These are phyloP conservation scores for Hydropsyche tenuis DNA, from an alignment of 1,140 invertebrate genomes.

Conservation along the genomic window DNA sequence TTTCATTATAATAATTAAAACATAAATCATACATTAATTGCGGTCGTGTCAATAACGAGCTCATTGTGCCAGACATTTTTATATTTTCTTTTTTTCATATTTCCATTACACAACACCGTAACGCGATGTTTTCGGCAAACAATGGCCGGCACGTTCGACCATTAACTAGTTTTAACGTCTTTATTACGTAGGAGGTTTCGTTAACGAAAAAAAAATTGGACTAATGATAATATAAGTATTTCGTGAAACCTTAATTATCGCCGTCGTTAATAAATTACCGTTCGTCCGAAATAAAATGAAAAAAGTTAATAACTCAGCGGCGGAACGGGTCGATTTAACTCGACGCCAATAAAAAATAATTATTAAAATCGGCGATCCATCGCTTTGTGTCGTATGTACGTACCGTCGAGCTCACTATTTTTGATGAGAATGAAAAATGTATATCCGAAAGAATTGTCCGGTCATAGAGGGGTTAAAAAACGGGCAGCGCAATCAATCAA, in stretches of 20 bases:
- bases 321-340: no score
- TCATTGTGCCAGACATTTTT: neutral
- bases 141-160: conserved; percentile 15
- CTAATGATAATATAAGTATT: conserved; percentile 35
- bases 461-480: conserved; percentile 28
- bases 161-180: conserved; percentile 14
- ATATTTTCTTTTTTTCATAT: neutral
- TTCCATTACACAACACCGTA: neutral
- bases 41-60: neutral
- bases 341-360: no score
- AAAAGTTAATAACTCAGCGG: no score
- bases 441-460: neutral
- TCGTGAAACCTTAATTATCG: conserved; percentile 32
- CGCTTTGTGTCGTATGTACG: no score
- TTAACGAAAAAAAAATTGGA: conserved; percentile 17
- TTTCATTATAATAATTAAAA: neutral
- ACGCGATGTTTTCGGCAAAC: conserved; percentile 6
- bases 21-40: neutral
- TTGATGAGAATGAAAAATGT: neutral
- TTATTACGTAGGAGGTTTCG: neutral
- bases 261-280: conserved; percentile 27
- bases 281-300: neutral
- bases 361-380: no score
- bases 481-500: conserved; percentile 44
- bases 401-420: neutral